Base-by-base conservation (phyloP, 2,797 vertebrate species). In the Myiothlypis coronata region DNA sequence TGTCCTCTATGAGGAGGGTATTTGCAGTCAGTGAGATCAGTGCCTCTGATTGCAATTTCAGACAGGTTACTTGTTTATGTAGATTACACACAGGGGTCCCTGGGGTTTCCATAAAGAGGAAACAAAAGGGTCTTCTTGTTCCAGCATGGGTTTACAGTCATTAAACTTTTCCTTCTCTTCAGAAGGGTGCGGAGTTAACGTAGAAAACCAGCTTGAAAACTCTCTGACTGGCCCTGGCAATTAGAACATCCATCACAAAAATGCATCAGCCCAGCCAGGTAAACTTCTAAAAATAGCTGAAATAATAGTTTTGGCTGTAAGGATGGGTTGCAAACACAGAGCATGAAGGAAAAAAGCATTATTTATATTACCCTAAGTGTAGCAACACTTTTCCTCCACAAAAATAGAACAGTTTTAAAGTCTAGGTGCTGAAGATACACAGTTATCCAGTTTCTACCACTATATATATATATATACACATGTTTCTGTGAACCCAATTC, bases 401-500 rank as follows among this genome's bases (percentile, higher is more conserved):
- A 39, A 39, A 72, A 12, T 3, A 37, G 17, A 2, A 60, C n/a
- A 46, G 6, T 17, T 56, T 63, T 57, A 41, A 57, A 63, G 21
- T 15, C 41, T 26, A 12, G 21, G 9, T 35, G 30, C 20, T 27
- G 27, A 43, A 14, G 39, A 49, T 11, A 63, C 6, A 9, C 2
- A 28, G 35, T 35, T 52, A 49, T 5, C 43, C 8, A 23, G 37
- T 37, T 88, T 43, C 24, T 49, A 34, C 28, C 18, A 14, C 5
- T 7, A 26, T 5, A 49, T 16, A 49, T 27, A 27, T 30, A 32
- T 32, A 59, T 13, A 59, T 12, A 35, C 2, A 46, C 0, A 2
- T 30, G 41, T 60, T 74, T 47, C 39, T 49, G 35, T 23, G 28
- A 59, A 24, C 11, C 9, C 6, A 60, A 2, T 50, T 44, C n/a